A percentile compares a stretch with the other conserved stretches of the same genome.
Conservation (phyloP, 2,888 invertebrate species). For the Dendrolimus pini region DNA sequence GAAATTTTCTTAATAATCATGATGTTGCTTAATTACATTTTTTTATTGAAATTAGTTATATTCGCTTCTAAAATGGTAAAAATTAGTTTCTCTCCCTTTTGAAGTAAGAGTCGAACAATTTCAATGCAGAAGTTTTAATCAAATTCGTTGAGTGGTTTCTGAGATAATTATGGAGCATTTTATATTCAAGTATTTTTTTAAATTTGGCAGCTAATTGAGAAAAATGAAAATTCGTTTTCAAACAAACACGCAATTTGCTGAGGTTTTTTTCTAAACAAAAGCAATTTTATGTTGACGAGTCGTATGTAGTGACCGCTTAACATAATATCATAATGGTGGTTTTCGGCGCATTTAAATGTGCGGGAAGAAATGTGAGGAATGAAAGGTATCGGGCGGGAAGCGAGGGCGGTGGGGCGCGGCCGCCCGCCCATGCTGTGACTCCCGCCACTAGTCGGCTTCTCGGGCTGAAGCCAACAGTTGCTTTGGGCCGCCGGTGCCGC, state of each 20-base stretch:
- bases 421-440: constrained; percentile 49
- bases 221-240: neutral
- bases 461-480: constrained; percentile 19
- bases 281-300: neutral
- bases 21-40: too few relatives aligned
- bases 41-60: too few relatives aligned
- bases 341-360: constrained; percentile 41
- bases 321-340: constrained; percentile 12
- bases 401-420: constrained; percentile 44
- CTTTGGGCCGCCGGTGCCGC: constrained; percentile 15
- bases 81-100: too few relatives aligned
- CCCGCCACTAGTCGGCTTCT: constrained; percentile 26
- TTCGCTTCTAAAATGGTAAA: too few relatives aligned
- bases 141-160: too few relatives aligned
- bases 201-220: too few relatives aligned
- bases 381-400: constrained; percentile 46
- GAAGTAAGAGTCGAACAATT: too few relatives aligned
- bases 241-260: neutral
- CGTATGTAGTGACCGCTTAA: neutral
- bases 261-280: neutral
- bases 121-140: too few relatives aligned
- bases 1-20: too few relatives aligned
- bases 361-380: constrained; percentile 41
- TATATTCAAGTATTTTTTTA: too few relatives aligned
- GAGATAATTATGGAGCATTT: too few relatives aligned